Evolutionary conservation across 2,888 invertebrate species (phyloP).

Genomic region (Atherix ibis): DNA sequence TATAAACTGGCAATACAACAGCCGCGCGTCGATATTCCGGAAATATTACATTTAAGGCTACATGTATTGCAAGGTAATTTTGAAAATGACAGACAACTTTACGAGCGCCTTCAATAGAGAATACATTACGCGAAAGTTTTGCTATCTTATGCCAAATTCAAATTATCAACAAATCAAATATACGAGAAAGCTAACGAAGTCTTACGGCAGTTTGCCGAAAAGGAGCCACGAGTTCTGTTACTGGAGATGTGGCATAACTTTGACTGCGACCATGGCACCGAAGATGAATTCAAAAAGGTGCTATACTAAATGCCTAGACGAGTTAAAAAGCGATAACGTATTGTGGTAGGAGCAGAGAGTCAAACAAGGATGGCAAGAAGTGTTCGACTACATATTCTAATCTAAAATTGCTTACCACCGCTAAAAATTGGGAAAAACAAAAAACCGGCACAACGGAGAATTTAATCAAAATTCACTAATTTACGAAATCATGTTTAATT

Average conservation of each 20-base stretch:
- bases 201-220: slow-evolving; percentile 58
- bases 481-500: too few relatives aligned
- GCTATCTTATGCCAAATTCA: slow-evolving; percentile 96
- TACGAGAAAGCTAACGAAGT: slow-evolving; percentile 81
- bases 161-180: slow-evolving; percentile 58
- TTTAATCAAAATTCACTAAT: too few relatives aligned
- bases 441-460: too few relatives aligned
- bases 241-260: slow-evolving; percentile 94
- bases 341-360: slow-evolving; percentile 84
- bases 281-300: slow-evolving; percentile 53
- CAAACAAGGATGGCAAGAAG: slow-evolving; percentile 98
- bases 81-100: slow-evolving; percentile 77
- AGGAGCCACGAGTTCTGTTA: slow-evolving; percentile 82
- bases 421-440: slow-evolving; percentile 82
- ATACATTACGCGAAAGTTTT: slow-evolving; percentile 97
- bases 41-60: slow-evolving; percentile 96
- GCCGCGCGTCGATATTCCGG: slow-evolving; percentile 93
- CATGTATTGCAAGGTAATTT: slow-evolving; percentile 86
- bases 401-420: slow-evolving; percentile 85
- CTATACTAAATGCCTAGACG: slow-evolving; percentile 79
- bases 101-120: slow-evolving; percentile 78
- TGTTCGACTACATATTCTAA: slow-evolving; percentile 96
- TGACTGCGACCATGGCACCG: slow-evolving; percentile 70
- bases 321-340: slow-evolving; percentile 86
- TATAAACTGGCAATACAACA: slow-evolving; percentile 91